Percentiles rank a stretch among this genome's conserved stretches.
phyloP scores from a whole-genome alignment of 2,888 invertebrate genomes.

The Drosophila neotestacea region DNA sequence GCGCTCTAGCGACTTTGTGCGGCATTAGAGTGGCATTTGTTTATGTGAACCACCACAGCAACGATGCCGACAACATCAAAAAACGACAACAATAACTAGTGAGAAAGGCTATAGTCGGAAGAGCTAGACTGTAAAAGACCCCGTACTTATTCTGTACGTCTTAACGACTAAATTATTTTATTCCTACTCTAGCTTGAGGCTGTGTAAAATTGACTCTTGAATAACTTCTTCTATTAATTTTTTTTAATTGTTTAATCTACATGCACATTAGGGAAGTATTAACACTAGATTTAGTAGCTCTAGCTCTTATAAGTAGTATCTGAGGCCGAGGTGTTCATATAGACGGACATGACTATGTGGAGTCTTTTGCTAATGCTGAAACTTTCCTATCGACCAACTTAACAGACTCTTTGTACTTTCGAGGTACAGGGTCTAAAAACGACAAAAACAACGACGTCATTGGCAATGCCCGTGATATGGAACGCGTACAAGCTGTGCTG shows the following conservation, averaged over 20 bases:
- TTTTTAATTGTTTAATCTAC: no score
- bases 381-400: neutral
- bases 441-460: slow-evolving; percentile 25
- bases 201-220: no score
- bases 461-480: slow-evolving; percentile 44
- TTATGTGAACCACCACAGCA: slow-evolving; percentile 65
- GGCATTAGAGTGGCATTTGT: slow-evolving; percentile 79
- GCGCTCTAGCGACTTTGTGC: slow-evolving; percentile 68
- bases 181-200: no score
- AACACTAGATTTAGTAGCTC: no score
- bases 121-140: neutral
- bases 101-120: no score
- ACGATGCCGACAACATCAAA: slow-evolving; percentile 3
- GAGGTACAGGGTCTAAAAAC: neutral
- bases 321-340: no score
- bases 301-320: no score
- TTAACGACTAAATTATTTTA: no score
- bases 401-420: neutral
- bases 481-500: slow-evolving; percentile 11
- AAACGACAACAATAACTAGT: slow-evolving; percentile 5
- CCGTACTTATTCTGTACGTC: neutral
- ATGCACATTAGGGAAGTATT: no score
- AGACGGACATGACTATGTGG: neutral
- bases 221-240: no score
- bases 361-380: neutral